These are phyloP conservation scores for Ecliptopera silaceata DNA, from an alignment of 2,888 invertebrate genomes.

Conservation along the genomic window DNA sequence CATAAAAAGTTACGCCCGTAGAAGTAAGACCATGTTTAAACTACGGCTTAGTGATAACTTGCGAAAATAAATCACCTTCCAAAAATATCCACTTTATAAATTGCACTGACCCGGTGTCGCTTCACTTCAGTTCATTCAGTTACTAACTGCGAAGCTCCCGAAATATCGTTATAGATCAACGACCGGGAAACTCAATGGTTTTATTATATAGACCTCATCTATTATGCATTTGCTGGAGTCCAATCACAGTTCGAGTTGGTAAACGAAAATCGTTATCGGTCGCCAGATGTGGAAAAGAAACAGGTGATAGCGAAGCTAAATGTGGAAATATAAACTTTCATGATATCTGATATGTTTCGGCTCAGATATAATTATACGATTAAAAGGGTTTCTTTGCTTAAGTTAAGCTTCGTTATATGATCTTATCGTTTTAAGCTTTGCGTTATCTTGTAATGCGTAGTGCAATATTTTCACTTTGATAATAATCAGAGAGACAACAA, in stretches of 20 bases:
- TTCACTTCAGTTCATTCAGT: slow-evolving; percentile 53
- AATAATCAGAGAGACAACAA: slow-evolving; percentile 36
- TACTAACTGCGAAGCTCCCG: slow-evolving; percentile 55
- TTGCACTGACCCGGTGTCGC: slow-evolving; percentile 31
- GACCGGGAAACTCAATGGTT: slow-evolving; percentile 63
- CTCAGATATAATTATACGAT: background rate
- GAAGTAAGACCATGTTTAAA: no score
- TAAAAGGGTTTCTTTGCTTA: slow-evolving; percentile 11
- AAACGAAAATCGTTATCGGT: slow-evolving; percentile 73
- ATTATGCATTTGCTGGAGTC: slow-evolving; percentile 69
- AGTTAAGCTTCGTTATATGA: slow-evolving; percentile 35
- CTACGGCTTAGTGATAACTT: no score
- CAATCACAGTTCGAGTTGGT: slow-evolving; percentile 59
- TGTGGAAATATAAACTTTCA: no score
- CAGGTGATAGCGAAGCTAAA: slow-evolving; percentile 25
- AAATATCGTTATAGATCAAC: slow-evolving; percentile 70
- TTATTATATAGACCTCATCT: slow-evolving; percentile 74
- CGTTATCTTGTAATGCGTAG: slow-evolving; percentile 39
- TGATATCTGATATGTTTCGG: no score
- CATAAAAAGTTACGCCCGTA: no score
- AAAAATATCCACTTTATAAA: slow-evolving; percentile 41
- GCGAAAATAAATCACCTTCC: slow-evolving; percentile 15
- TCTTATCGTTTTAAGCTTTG: slow-evolving; percentile 32
- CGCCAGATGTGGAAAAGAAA: slow-evolving; percentile 50
- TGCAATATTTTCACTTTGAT: slow-evolving; percentile 46